Evolutionary conservation across 2,113 vertebrate genomes (phyloP), one percentile per base, ranked within the genome.

Genomic region (Corythornis madagascariensis): DNA sequence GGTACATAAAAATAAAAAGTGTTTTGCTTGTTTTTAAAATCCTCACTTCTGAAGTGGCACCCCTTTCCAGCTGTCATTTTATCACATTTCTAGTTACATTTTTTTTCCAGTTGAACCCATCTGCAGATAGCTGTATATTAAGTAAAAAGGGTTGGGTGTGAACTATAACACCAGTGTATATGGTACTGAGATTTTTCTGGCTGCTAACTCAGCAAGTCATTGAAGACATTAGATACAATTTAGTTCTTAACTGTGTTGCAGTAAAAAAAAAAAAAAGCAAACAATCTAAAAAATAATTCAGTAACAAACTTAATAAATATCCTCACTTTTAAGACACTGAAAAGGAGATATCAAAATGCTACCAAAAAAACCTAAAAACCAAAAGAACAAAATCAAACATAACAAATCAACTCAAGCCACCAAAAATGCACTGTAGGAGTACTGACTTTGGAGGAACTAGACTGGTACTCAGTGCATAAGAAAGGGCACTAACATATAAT

Each of bases 391-490:
- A 33, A 9, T 6, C 28, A 67, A 87, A 43, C 10, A 48, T 3
- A 76, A 28, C 7, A 38, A 53, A 43, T 38, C 10, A 52, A 69
- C 7, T 12, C 25, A 25, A 52, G 12, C 50, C 24, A 22, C 20
- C 50, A 12, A 21, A 9, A 2, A 22, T 3, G 2, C 1, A 1
- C 18, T 76, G 20, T 20, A 48, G 43, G 19, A 43, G 20, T n/a
- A n/a, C n/a, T n/a, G n/a, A n/a, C 38, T 78, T 38, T 71, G 31
- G 20, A 57, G 21, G 29, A 52, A 5, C 48, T 31, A 61, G 33
- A 14, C 52, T 71, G 19, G 10, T 52, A 80, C 20, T 8, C 25
- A 56, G 4, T 4, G 6, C 28, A 35, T 38, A 38, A 38, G 35
- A 65, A 76, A 35, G 5, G 13, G 29, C 25, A 43, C 11, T 59